Conservation (phyloP, 2,113 vertebrate species). For the Nipponia nippon region DNA sequence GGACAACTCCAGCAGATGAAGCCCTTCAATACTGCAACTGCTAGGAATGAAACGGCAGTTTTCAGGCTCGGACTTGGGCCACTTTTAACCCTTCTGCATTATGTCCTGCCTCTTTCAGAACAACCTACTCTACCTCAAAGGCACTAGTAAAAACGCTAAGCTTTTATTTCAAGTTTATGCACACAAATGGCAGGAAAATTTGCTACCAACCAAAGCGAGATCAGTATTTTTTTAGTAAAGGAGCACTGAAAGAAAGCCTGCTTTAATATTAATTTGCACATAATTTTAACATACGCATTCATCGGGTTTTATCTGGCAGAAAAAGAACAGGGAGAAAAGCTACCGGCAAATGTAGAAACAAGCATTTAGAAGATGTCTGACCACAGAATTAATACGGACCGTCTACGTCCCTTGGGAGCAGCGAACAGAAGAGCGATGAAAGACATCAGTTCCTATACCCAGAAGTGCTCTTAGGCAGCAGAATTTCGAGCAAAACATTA, state of each 20-base stretch:
- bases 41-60: not conserved
- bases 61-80: not conserved
- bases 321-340: not conserved
- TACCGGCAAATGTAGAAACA: not conserved
- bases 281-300: not conserved
- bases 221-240: not conserved
- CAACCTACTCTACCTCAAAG: not conserved
- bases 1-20: not conserved
- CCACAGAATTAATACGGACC: not conserved
- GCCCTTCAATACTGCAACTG: not conserved
- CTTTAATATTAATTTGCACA: not conserved
- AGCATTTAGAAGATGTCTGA: not conserved
- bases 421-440: not conserved
- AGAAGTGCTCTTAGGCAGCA: fast-evolving
- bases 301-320: not conserved
- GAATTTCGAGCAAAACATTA: not conserved
- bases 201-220: not conserved
- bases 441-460: not conserved
- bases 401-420: not conserved
- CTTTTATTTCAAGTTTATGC: not conserved
- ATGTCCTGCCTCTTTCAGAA: not conserved
- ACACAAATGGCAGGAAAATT: not conserved
- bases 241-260: not conserved
- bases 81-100: not conserved
- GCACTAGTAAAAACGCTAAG: fast-evolving